Conservation (phyloP, 53 echinoderm and acorn worm species). For the Stichopus horrens region DNA sequence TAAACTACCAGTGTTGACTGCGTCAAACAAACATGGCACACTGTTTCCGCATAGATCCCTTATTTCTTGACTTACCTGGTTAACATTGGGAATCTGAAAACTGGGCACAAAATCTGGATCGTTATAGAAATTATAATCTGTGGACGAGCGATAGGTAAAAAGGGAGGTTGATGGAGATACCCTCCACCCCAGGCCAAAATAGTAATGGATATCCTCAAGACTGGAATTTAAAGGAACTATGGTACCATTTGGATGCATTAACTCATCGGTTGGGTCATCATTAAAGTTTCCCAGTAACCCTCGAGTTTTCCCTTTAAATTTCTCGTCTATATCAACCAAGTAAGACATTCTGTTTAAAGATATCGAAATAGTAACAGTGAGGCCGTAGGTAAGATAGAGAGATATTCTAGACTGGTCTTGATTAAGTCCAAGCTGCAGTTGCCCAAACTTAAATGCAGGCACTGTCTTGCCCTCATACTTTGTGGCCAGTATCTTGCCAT, state of each 20-base stretch:
- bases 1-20: conserved; percentile 47
- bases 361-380: conserved; percentile 42
- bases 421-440: conserved; percentile 34
- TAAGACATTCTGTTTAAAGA: conserved; percentile 54
- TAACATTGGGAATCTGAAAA: conserved; percentile 43
- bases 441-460: conserved; percentile 31
- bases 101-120: conserved; percentile 52
- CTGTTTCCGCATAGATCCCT: conserved; percentile 47
- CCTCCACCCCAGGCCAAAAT: conserved; percentile 53
- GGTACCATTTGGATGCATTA: conserved; percentile 53
- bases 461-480: not conserved
- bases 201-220: conserved; percentile 43
- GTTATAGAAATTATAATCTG: conserved; percentile 46
- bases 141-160: no score
- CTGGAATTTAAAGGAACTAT: conserved; percentile 34
- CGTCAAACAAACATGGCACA: conserved; percentile 54
- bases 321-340: conserved; percentile 44
- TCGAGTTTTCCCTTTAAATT: conserved; percentile 47
- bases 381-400: conserved; percentile 41
- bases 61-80: conserved; percentile 47
- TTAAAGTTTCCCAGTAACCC: conserved; percentile 61
- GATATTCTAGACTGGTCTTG: conserved; percentile 45
- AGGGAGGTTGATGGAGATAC: no score
- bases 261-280: conserved; percentile 60
- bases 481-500: conserved; percentile 31